Conservation (phyloP, 2,113 vertebrate species). For the Australoheros scitulus region DNA sequence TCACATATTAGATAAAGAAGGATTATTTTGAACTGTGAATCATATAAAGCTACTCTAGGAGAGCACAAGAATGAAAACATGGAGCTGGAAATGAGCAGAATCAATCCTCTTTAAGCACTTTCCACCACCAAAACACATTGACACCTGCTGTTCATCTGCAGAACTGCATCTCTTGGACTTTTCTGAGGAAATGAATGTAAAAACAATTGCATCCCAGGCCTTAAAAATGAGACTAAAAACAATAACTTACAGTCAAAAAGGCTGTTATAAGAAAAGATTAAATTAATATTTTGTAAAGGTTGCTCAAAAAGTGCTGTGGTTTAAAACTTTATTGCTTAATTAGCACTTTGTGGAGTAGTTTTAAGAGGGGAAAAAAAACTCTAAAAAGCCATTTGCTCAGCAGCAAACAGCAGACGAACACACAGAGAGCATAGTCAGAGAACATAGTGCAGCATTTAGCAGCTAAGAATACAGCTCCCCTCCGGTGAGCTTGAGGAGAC, state of each 20-base stretch:
- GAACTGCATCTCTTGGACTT: not conserved
- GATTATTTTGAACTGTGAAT: too few species aligned
- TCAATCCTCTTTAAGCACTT: too few species aligned
- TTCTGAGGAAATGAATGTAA: not conserved
- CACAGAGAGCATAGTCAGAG: not conserved
- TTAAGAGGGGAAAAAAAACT: not conserved
- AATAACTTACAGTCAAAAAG: not conserved
- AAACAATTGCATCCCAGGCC: not conserved
- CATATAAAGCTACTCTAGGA: too few species aligned
- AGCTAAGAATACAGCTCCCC: not conserved
- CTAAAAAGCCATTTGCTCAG: not conserved
- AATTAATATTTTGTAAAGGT: not conserved
- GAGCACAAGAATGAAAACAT: too few species aligned
- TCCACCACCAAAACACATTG: too few species aligned
- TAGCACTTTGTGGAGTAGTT: not conserved
- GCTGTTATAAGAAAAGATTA: not conserved
- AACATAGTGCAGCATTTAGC: not conserved
- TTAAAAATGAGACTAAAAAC: not conserved
- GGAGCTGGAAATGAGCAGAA: too few species aligned
- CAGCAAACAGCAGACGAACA: not conserved
- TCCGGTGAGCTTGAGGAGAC: not conserved
- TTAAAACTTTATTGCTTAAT: not conserved
- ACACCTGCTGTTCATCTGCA: not conserved
- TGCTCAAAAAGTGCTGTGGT: not conserved
- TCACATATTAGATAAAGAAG: too few species aligned